Evolutionary conservation across 2,113 vertebrate species (phyloP).

Genomic region (Rhinolophus sinicus): DNA sequence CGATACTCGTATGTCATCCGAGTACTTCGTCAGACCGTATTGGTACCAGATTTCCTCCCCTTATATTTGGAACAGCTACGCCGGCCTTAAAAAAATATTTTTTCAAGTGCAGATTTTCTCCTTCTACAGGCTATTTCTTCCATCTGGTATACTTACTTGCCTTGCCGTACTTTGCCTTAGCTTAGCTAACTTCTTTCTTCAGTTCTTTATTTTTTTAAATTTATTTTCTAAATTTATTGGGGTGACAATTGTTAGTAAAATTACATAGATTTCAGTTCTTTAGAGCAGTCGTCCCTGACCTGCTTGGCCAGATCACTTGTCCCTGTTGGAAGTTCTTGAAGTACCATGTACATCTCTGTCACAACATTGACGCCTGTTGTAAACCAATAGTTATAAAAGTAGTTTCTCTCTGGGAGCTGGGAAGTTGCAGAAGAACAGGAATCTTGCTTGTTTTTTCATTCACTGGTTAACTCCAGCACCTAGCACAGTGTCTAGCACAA

Average conservation of each 20-base stretch:
- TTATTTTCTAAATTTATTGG: too few relatives aligned
- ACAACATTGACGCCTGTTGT: not conserved
- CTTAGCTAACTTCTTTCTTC: not conserved
- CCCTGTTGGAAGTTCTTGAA: not conserved
- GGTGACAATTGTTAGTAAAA: too few relatives aligned
- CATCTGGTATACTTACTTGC: not conserved
- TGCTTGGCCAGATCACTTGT: not conserved
- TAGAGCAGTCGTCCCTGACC: not conserved
- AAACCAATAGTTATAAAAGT: not conserved
- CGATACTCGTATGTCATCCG: not conserved
- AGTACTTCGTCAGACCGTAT: not conserved
- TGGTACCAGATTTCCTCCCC: not conserved
- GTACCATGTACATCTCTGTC: not conserved
- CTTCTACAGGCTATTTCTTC: not conserved
- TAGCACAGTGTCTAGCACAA: not conserved
- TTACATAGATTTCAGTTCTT: not conserved
- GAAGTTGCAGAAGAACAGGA: not conserved
- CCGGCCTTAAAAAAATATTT: not conserved
- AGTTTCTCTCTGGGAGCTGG: not conserved
- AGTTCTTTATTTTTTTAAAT: too few relatives aligned
- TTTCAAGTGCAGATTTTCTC: not conserved
- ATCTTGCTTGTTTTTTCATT: not conserved
- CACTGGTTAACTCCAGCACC: not conserved
- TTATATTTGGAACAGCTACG: not conserved
- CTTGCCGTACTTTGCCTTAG: not conserved